Evolutionary conservation across 2,888 invertebrate genomes (phyloP).

Genomic region (Argynnis bischoffii): DNA sequence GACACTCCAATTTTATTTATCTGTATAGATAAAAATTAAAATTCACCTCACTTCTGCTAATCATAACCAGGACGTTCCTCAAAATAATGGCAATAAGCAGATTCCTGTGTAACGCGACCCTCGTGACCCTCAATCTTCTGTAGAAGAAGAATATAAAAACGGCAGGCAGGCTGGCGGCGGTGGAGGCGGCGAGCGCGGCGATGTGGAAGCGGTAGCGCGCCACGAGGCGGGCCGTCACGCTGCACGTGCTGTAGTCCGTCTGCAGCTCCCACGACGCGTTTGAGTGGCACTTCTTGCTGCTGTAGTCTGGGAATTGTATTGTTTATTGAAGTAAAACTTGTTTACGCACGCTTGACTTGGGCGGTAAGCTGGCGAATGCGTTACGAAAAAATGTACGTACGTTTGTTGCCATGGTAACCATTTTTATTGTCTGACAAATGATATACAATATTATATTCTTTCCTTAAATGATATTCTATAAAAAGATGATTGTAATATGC

Average conservation of each 20-base stretch:
- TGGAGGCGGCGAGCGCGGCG: conserved; percentile 75
- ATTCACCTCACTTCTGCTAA: conserved; percentile 79
- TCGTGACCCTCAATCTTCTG: conserved; percentile 76
- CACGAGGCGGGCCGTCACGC: conserved; percentile 77
- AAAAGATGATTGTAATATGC: too few species aligned
- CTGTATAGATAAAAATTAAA: background rate
- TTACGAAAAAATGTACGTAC: too few species aligned
- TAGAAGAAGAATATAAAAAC: conserved; percentile 81
- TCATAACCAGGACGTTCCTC: conserved; percentile 81
- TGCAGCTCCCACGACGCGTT: conserved; percentile 82
- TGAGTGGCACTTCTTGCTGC: conserved; percentile 78
- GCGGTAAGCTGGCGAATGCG: too few species aligned
- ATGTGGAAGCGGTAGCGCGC: conserved; percentile 80
- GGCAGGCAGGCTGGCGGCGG: conserved; percentile 80
- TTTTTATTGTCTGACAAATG: too few species aligned
- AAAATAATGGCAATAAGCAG: conserved; percentile 81
- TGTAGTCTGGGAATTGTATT: conserved; percentile 71
- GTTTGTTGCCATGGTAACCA: too few species aligned
- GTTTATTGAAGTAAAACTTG: too few species aligned
- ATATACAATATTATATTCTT: too few species aligned
- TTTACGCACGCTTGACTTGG: too few species aligned
- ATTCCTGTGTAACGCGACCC: conserved; percentile 83
- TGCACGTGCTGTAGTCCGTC: conserved; percentile 83
- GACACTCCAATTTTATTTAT: too few species aligned
- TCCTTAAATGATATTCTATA: too few species aligned